Evolutionary conservation across 2,797 vertebrate species (phyloP).

Genomic region (Synanceia verrucosa): DNA sequence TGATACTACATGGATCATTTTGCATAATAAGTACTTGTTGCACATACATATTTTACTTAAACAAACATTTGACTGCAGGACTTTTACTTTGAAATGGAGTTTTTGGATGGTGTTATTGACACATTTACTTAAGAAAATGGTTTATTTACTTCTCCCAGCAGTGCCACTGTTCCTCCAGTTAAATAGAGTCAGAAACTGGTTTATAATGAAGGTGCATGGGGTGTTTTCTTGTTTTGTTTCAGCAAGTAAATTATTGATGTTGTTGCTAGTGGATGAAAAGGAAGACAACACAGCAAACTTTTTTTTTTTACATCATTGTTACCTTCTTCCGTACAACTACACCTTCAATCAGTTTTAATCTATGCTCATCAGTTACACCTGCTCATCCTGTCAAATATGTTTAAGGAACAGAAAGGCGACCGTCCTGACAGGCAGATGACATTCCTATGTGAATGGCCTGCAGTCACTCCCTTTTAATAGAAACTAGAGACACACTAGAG

Average conservation of each 20-base stretch:
- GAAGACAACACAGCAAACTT: constrained; percentile 25
- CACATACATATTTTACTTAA: background rate
- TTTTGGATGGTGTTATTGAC: background rate
- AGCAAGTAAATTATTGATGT: constrained; percentile 60
- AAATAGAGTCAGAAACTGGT: background rate
- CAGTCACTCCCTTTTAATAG: constrained; percentile 63
- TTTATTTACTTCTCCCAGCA: background rate
- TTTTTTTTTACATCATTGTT: constrained; percentile 42
- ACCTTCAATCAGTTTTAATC: background rate
- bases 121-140: too few relatives aligned
- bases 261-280: constrained; percentile 39
- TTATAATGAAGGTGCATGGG: background rate
- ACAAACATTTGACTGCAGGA: background rate
- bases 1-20: background rate
- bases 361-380: background rate
- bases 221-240: background rate
- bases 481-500: constrained; percentile 46
- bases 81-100: background rate
- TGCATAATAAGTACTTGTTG: background rate
- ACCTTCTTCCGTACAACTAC: background rate
- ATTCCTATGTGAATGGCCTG: constrained; percentile 54
- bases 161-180: background rate
- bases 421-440: constrained; percentile 35
- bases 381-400: constrained; percentile 14
- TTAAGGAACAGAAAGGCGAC: background rate